Conservation (phyloP, 2,888 invertebrate genomes). For the Drosophila suboccidentalis region DNA sequence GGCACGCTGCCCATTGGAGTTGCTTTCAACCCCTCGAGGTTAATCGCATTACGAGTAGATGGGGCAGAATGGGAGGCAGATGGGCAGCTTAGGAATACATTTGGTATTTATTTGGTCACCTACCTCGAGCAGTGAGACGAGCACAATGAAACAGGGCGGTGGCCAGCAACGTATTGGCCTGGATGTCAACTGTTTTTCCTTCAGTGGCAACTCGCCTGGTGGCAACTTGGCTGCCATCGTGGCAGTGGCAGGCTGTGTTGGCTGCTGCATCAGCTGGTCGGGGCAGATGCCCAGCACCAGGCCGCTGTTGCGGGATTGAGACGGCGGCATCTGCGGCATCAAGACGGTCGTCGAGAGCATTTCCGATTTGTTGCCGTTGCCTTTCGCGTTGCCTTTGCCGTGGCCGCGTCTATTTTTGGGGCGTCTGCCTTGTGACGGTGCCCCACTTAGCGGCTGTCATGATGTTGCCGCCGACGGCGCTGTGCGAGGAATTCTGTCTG, state of each 20-base stretch:
- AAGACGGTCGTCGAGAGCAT: conserved; percentile 71
- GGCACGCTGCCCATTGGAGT: conserved; percentile 40
- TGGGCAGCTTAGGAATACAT: conserved; percentile 6
- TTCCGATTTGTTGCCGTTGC: conserved; percentile 53
- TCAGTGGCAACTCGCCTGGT: conserved; percentile 5
- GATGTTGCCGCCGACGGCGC: conserved; percentile 59
- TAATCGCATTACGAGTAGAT: conserved; percentile 58
- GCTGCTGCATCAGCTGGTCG: conserved; percentile 72
- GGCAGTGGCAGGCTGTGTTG: conserved; percentile 4
- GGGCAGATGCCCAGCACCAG: conserved; percentile 73
- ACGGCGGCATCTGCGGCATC: conserved; percentile 67
- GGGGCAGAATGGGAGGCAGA: conserved; percentile 1
- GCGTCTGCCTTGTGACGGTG: conserved; percentile 80
- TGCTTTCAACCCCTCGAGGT: conserved; percentile 55
- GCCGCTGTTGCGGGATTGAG: conserved; percentile 56
- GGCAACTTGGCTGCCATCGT: conserved; percentile 26
- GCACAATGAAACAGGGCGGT: conserved; percentile 96
- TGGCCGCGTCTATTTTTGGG: conserved; percentile 73
- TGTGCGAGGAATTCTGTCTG: conserved; percentile 74
- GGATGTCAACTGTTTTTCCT: conserved; percentile 90
- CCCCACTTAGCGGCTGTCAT: conserved; percentile 81
- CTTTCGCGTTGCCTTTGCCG: conserved; percentile 7
- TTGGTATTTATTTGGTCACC: conserved; percentile 83
- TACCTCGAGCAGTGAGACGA: conserved; percentile 97
- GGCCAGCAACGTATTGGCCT: conserved; percentile 97